Conservation (phyloP, 2,797 vertebrate species). For the Coranthus polyacanthus region DNA sequence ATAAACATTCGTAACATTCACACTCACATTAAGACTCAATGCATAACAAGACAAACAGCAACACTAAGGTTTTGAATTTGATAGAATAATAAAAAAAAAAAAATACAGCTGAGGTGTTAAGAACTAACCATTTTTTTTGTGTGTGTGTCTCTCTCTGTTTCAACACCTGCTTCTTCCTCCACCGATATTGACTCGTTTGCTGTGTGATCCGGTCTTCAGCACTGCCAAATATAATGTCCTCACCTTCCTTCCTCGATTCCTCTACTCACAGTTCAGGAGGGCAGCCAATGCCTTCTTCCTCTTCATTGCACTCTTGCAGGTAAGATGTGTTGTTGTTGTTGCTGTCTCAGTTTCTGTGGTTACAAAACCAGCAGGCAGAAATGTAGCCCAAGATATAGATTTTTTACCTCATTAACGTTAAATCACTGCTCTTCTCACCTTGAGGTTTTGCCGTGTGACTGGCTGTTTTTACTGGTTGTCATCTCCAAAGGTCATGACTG, state of each 20-base stretch:
- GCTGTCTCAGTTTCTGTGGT: slow-evolving; percentile 3
- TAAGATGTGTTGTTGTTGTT: slow-evolving; percentile 76
- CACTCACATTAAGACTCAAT: too few species aligned
- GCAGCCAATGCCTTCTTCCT: slow-evolving; percentile 99
- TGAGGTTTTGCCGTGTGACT: neutral
- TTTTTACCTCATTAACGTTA: neutral
- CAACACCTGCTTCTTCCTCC: slow-evolving; percentile 4
- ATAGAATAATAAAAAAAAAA: too few species aligned
- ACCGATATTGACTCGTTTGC: neutral
- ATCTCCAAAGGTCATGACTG: slow-evolving; percentile 57
- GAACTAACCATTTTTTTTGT: slow-evolving; percentile 28
- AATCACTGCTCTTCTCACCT: slow-evolving; percentile 15
- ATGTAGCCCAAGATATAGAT: neutral
- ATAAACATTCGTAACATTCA: too few species aligned
- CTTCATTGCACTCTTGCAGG: slow-evolving; percentile 99
- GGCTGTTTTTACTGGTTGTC: slow-evolving; percentile 13
- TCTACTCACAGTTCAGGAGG: slow-evolving; percentile 99
- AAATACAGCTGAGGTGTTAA: too few species aligned
- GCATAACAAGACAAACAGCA: too few species aligned
- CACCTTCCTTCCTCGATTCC: slow-evolving; percentile 98
- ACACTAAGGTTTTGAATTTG: too few species aligned
- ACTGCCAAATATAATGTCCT: slow-evolving; percentile 99
- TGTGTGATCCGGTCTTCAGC: slow-evolving; percentile 82
- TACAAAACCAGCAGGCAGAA: neutral
- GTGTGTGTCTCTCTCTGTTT: slow-evolving; percentile 48